Base-by-base conservation (phyloP, 2,888 invertebrate genomes). In the Stomorhina lunata region DNA sequence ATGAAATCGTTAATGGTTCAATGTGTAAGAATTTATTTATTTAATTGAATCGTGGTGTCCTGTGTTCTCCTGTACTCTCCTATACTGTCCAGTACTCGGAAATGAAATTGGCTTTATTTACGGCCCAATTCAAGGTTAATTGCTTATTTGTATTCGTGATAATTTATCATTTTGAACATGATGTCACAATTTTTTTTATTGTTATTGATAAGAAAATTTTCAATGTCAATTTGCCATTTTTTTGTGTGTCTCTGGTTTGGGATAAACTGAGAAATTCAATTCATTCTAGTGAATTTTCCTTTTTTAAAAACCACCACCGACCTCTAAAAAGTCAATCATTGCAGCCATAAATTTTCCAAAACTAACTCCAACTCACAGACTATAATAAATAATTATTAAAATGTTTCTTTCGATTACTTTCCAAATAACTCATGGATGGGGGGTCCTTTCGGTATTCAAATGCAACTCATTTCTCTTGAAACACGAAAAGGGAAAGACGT, bases 81-180 rank as follows among this genome's bases (percentile, higher is more conserved):
- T n/a, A n/a, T n/a, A n/a, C n/a, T n/a, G n/a, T n/a, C n/a, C n/a
- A n/a, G n/a, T n/a, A n/a, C n/a, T n/a, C n/a, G n/a, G n/a, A n/a
- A n/a, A n/a, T n/a, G n/a, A n/a, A n/a, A 27, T 29, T 53, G 10
- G 2, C 22, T 0, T 25, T 50, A 48, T 48, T 48, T 59, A 55
- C 40, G 55, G 17, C 12, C 2, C 5, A 61, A 63, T 65, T 78
- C 68, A 71, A 71, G 63, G 78, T 69, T 71, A 63, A 78, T 20
- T n/a, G n/a, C n/a, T n/a, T 27, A 22, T 10, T 57, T 20, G 32
- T 32, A 61, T 50, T 73, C 32, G 43, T 78, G 48, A 15, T 53
- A 12, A 17, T 40, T 59, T n/a, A 59, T 68, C 10, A 40, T 53
- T 53, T 48, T 40, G 45, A 32, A 12, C 22, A 37, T 66, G 17